Percentiles rank a stretch among this genome's conserved stretches.
Conservation (phyloP, 2,888 invertebrate species). For the Acrobasis suavella region DNA sequence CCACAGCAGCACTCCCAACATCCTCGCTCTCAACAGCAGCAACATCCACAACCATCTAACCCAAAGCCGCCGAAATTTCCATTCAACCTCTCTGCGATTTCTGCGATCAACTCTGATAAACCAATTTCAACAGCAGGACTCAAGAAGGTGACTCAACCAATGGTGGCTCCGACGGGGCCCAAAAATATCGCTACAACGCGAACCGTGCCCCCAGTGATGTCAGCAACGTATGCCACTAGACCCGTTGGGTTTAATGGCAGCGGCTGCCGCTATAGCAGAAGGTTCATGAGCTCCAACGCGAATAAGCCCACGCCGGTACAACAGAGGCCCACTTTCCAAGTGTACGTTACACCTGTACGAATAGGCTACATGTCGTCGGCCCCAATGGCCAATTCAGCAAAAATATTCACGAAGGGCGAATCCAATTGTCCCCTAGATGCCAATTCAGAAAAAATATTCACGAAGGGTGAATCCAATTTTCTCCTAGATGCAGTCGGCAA, state of each 20-base stretch:
- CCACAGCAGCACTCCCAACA: neutral
- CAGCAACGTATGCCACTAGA: neutral
- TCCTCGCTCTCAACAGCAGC: too few relatives aligned
- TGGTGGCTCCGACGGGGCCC: conserved; percentile 26
- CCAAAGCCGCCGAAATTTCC: neutral
- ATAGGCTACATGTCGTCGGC: neutral
- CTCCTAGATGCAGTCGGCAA: neutral
- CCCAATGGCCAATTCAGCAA: neutral
- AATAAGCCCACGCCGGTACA: neutral
- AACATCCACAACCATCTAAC: neutral
- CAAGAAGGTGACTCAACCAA: conserved; percentile 28
- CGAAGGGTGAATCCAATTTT: neutral
- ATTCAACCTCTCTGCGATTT: neutral
- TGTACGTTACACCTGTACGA: neutral
- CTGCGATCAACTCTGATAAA: neutral
- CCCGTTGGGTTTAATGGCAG: neutral
- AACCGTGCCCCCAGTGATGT: conserved; percentile 10
- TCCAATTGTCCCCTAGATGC: too few relatives aligned
- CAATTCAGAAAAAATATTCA: conserved; percentile 5
- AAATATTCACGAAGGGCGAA: conserved; percentile 3
- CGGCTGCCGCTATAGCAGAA: neutral
- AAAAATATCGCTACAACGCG: conserved; percentile 13
- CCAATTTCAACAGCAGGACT: conserved; percentile 1
- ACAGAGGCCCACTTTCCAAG: neutral
- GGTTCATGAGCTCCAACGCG: conserved; percentile 4